These are phyloP conservation scores for Pteruthius melanotis DNA, from an alignment of 2,113 vertebrate species.

Conservation along the genomic window DNA sequence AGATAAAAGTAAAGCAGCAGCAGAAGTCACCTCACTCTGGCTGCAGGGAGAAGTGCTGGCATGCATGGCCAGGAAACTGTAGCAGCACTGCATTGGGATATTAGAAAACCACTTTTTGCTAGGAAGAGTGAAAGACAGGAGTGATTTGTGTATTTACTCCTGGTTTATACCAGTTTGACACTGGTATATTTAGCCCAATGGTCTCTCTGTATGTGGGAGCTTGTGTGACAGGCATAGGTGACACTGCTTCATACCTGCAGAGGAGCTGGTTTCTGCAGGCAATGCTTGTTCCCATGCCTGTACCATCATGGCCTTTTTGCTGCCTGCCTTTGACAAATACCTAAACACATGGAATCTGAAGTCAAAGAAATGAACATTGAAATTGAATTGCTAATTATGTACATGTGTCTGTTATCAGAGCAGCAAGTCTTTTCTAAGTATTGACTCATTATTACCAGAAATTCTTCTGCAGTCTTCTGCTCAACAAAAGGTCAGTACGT, in stretches of 20 bases:
- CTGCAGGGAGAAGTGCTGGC: not conserved
- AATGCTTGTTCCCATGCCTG: not conserved
- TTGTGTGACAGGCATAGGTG: not conserved
- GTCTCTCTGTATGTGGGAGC: not conserved
- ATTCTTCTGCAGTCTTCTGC: not conserved
- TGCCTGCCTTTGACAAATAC: not conserved
- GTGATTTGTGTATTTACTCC: not conserved
- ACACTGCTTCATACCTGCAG: not conserved
- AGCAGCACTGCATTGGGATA: not conserved
- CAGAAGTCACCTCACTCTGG: not conserved
- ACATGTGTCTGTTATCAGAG: not conserved
- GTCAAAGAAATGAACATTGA: not conserved
- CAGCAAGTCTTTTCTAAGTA: not conserved
- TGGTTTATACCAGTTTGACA: not conserved
- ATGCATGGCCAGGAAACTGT: fast-evolving
- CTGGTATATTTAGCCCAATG: not conserved
- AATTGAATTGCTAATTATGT: not conserved
- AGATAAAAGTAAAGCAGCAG: not conserved
- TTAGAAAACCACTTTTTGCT: not conserved
- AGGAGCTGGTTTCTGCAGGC: not conserved
- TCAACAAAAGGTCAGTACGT: not conserved
- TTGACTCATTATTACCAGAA: constrained; percentile 28
- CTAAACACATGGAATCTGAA: not conserved
- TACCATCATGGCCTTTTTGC: not conserved
- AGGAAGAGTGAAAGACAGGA: not conserved